Conservation (phyloP, 2,113 vertebrate genomes). For the Rissa tridactyla region DNA sequence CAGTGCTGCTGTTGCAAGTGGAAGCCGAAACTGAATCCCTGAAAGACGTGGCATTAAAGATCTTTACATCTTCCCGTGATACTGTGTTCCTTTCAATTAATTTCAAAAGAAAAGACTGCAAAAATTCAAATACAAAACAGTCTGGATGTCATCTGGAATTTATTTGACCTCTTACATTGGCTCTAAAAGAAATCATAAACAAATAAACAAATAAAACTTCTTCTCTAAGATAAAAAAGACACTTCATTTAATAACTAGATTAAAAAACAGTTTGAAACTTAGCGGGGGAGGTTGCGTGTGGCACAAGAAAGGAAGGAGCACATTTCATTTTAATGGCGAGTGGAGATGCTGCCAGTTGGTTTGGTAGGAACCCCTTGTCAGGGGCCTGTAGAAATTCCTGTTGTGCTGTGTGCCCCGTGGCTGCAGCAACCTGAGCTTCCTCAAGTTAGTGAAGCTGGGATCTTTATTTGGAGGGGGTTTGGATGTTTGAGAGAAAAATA, state of each 20-base stretch:
- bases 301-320: slow-evolving; percentile 17
- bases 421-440: background rate
- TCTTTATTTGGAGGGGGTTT: background rate
- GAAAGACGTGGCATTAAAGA: background rate
- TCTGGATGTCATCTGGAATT: slow-evolving; percentile 47
- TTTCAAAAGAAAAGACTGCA: slow-evolving; percentile 11
- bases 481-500: background rate
- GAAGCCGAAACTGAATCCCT: background rate
- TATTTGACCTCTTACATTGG: slow-evolving; percentile 46
- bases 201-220: slow-evolving; percentile 39
- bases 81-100: background rate
- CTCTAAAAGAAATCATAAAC: slow-evolving; percentile 43
- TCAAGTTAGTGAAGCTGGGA: background rate
- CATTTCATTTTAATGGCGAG: background rate
- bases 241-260: slow-evolving; percentile 33
- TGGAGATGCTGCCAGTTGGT: background rate
- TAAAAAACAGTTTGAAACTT: slow-evolving; percentile 10
- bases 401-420: background rate
- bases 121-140: background rate
- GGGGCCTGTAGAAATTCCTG: background rate
- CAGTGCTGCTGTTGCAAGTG: background rate
- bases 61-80: background rate
- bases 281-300: slow-evolving; percentile 6
- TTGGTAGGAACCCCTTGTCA: background rate
- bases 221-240: slow-evolving; percentile 24